Evolutionary conservation across 2,888 invertebrate species (phyloP).

Genomic region (Apamea anceps): DNA sequence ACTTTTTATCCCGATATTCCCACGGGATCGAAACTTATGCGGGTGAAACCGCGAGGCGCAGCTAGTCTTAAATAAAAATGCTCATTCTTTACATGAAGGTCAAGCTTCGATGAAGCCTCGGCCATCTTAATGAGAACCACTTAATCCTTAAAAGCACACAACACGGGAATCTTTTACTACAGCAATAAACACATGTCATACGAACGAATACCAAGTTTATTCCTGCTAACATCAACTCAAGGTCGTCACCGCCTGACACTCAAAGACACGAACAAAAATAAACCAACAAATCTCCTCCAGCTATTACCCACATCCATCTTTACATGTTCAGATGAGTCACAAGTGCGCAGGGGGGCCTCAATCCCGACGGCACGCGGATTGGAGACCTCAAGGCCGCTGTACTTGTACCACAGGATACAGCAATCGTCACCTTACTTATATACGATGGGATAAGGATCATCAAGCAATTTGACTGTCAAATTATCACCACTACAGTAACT

Average conservation of each 20-base stretch:
- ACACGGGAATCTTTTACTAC: not conserved
- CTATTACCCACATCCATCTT: conserved; percentile 32
- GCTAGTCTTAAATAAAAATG: not conserved
- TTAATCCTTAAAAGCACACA: not conserved
- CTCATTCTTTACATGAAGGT: not conserved
- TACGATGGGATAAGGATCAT: conserved; percentile 51
- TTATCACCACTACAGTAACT: conserved; percentile 27
- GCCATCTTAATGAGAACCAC: not conserved
- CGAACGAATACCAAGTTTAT: not conserved
- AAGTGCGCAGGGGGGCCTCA: conserved; percentile 46
- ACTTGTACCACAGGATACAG: conserved; percentile 53
- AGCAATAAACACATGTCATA: not conserved
- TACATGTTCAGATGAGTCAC: conserved; percentile 36
- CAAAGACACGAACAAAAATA: conserved; percentile 44
- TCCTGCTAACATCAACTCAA: conserved; percentile 13
- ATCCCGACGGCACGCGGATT: conserved; percentile 39
- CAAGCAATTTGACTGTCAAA: conserved; percentile 42
- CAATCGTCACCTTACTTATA: conserved; percentile 46
- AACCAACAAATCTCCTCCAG: conserved; percentile 28
- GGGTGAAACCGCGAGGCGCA: too few species aligned
- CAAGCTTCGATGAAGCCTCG: not conserved
- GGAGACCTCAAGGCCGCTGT: conserved; percentile 48
- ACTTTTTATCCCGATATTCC: too few species aligned
- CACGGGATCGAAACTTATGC: too few species aligned
- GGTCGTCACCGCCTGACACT: conserved; percentile 6